phyloP scores from a whole-genome alignment of 2,888 invertebrate genomes.

The Raillietiella orientalis region DNA sequence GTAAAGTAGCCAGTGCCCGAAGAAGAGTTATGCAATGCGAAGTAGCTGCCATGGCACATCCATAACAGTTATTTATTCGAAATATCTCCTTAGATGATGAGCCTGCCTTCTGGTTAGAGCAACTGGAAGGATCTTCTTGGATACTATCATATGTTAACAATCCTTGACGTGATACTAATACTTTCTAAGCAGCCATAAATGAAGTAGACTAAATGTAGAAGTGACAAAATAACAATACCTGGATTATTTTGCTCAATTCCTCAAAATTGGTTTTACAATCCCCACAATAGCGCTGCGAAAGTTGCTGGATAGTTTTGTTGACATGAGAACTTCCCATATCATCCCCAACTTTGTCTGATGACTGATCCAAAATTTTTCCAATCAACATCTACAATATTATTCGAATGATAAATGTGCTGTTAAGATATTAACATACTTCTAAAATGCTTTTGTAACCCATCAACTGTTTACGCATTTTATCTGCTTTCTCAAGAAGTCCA shows the following conservation, averaged over 20 bases:
- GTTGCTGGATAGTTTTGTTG: conserved; percentile 65
- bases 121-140: background rate
- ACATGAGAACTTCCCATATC: conserved; percentile 21
- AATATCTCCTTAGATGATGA: background rate
- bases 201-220: background rate
- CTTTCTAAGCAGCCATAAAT: conserved; percentile 14
- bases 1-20: conserved; percentile 52
- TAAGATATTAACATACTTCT: conserved; percentile 20
- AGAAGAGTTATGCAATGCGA: conserved; percentile 75
- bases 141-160: conserved; percentile 55
- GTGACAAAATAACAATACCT: conserved; percentile 11
- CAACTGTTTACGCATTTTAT: conserved; percentile 63
- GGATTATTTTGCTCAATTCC: conserved; percentile 35
- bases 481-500: conserved; percentile 65
- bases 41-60: conserved; percentile 45
- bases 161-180: conserved; percentile 62
- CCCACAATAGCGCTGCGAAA: conserved; percentile 77
- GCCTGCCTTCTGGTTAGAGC: background rate
- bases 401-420: background rate
- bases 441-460: conserved; percentile 62
- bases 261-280: conserved; percentile 85
- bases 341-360: background rate
- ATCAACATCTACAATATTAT: background rate
- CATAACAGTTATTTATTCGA: conserved; percentile 14
- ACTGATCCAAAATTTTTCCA: background rate